These are phyloP conservation scores for Nipponia nippon DNA, from an alignment of 2,113 vertebrate genomes.

Conservation along the genomic window DNA sequence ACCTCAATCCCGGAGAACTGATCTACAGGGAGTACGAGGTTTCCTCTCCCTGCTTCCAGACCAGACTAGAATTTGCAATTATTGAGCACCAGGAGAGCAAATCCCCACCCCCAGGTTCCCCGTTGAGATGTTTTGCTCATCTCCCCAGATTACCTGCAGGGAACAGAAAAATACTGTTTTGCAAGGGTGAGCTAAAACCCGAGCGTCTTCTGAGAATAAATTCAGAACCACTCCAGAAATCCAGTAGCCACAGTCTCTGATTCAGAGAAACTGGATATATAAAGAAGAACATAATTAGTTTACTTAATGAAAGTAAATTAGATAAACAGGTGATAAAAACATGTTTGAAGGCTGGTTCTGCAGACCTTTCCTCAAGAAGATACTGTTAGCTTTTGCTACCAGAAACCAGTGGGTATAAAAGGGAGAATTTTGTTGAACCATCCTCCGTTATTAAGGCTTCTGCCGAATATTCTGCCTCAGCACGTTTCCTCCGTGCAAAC, in stretches of 20 bases:
- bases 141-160: background rate
- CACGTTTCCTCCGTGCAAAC: background rate
- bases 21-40: background rate
- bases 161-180: background rate
- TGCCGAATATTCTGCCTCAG: background rate
- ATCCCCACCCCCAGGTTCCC: background rate
- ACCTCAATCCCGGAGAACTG: fast-evolving
- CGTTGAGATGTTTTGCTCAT: background rate
- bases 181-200: background rate
- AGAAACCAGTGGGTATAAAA: background rate
- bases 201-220: background rate
- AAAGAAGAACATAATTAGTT: background rate
- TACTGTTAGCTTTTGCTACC: background rate
- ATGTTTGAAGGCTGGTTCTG: background rate
- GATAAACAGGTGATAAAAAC: background rate
- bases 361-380: background rate
- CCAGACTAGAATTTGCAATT: background rate
- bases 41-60: background rate
- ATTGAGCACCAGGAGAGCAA: background rate
- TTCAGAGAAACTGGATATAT: background rate
- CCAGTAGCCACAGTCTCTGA: background rate
- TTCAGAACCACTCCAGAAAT: background rate
- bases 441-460: background rate
- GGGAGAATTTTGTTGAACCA: background rate
- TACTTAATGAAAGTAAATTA: background rate